Base-by-base conservation (phyloP, 2,888 invertebrate species). In the Andrena camellia region DNA sequence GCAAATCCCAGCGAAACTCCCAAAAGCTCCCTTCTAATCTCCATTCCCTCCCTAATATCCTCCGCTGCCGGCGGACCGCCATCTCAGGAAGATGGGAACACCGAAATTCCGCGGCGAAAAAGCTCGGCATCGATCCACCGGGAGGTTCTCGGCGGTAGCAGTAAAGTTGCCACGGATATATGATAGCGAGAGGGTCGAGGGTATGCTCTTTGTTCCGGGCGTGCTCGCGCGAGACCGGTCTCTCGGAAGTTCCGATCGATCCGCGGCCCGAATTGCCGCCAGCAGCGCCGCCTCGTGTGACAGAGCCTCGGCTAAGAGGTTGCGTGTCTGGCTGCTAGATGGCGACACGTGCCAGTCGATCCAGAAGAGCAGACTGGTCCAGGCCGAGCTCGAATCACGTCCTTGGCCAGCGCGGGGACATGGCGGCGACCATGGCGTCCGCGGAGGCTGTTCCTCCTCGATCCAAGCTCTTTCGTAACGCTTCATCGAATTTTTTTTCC, bases 311-410 rank as follows among this genome's bases (percentile, higher is more conserved):
- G 76, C 63, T 77, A 92, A 76, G 81, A 86, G 88, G 88, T 94
- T 93, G 85, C 78, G 52, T 85, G 79, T 81, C 76, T 62, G 64
- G 31, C 78, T 74, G 88, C 63, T 87, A 93, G 94, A 93, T 93
- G 94, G 93, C 93, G 90, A 75, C 93, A 91, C 91, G 73, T 84
- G 88, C 87, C 92, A 85, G 92, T 93, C 92, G 90, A n/a, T 84
- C 84, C 77, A 17, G 63, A 29, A 31, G 33, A 79, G 52, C 52
- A 52, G 86, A 90, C 83, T 90, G 90, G 91, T 89, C 89, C 90
- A 90, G 86, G 85, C 85, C 73, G 77, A 81, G 84, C 89, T 90
- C 90, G 90, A 91, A 92, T 91, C 83, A 88, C 89, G 83, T 85
- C 74, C 73, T 81, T 80, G 84, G 83, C 83, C 62, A 88, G 29